Evolutionary conservation across 1,140 invertebrate genomes (phyloP), one percentile per base, ranked within the genome.

Genomic region (Drosophila repletoides): DNA sequence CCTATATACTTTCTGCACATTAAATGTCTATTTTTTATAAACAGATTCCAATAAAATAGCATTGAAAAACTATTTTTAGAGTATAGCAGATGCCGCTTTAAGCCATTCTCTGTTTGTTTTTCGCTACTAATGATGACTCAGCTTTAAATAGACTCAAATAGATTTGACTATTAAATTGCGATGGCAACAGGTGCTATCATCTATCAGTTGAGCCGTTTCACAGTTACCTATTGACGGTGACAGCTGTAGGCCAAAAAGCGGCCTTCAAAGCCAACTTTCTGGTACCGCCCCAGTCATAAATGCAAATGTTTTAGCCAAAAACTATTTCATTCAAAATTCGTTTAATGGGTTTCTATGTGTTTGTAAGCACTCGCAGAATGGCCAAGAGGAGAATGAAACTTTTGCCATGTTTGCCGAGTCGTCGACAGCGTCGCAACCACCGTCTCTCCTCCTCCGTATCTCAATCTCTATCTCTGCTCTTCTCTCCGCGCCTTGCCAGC

Each of bases 281-380:
- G 68, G 33, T 38, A 28, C 22, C 49, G 36, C 52, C 43, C 24
- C 10, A 64, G 79, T 70, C 79, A 83, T 84, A 84, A 83, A 83
- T 83, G 70, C 74, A 84, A 83, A 83, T 67, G 59, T 19, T 40
- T 33, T 58, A 53, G n/a, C 36, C 31, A 31, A 59, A 84, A 84
- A 84, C 79, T 74, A 83, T 68, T 79, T 67, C 53, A 83, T 84
- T 84, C 60, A 66, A 75, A 72, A 58, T 72, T 60, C 51, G 40
- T 63, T 73, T 34, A 60, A 46, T 19, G 29, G 12, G 22, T 10
- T 9, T 22, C 28, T 26, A 29, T 34, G 33, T 29, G 6, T 46
- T 22, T 6, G 7, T 45, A 15, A 46, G 7, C n/a, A 43, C 21
- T 43, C 26, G 21, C 17, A 38, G 61, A 40, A 46, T 67, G 48